Conservation (phyloP, 2,113 vertebrate species). For the Tachycineta bicolor region DNA sequence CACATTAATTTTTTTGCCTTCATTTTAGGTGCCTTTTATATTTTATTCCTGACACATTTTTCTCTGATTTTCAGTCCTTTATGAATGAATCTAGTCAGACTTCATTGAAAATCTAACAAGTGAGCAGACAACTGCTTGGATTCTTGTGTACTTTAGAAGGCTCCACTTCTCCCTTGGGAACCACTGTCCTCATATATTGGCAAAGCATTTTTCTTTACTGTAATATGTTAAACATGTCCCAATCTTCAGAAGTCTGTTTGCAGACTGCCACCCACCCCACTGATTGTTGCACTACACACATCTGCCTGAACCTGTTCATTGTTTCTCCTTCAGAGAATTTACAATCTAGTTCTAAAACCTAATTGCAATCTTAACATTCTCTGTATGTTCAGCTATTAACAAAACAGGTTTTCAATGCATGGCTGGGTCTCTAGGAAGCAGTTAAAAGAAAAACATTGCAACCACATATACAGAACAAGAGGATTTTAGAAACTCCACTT, state of each 20-base stretch:
- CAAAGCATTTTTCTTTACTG: background rate
- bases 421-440: background rate
- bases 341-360: background rate
- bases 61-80: background rate
- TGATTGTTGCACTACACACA: background rate
- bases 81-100: background rate
- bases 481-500: background rate
- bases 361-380: background rate
- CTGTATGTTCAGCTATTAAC: background rate
- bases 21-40: background rate
- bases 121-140: conserved; percentile 6
- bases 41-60: background rate
- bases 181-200: background rate
- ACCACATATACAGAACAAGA: background rate
- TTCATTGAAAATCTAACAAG: conserved; percentile 28
- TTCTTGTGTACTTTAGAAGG: background rate
- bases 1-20: background rate
- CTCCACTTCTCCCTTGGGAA: background rate
- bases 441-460: background rate
- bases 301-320: background rate
- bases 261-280: background rate
- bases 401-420: background rate
- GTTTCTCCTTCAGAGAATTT: background rate
- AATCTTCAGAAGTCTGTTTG: accelerated
- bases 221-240: background rate